Evolutionary conservation across 2,888 invertebrate species (phyloP), one percentile per base, ranked within the genome.

Genomic region (Acanthosepion pharaonis): DNA sequence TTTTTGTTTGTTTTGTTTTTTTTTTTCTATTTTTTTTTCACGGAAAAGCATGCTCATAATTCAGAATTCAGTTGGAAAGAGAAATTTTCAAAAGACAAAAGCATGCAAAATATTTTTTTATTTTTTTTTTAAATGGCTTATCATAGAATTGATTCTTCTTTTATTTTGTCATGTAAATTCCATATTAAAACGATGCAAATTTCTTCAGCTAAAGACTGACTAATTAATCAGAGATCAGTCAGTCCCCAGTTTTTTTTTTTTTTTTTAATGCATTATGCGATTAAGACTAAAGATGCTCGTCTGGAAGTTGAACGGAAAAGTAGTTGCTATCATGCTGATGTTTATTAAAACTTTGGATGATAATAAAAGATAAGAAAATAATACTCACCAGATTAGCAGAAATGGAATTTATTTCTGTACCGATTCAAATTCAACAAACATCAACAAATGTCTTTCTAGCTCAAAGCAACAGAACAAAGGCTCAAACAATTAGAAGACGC

Each of bases 351-450:
- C 78, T 9, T 78, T 78, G n/a, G 78, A 78, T 15, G n/a, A 78
- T n/a, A 15, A 78, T 42, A 42, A 42, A 42, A 42, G 42, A 42
- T 42, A n/a, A n/a, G 11, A n/a, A 78, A 78, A 78, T 78, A 9
- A 15, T 33, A 11, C n/a, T 33, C 11, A n/a, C n/a, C 15, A n/a
- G 78, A 78, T 78, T 78, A 78, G 8, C n/a, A n/a, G 78, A 78
- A 78, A 78, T n/a, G n/a, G n/a, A 78, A 78, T n/a, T 78, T n/a
- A n/a, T 78, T 78, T 78, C n/a, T 33, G n/a, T 78, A 78, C n/a
- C 18, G 15, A 78, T 78, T n/a, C n/a, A 78, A 78, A 78, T 78
- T 33, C 78, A n/a, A 15, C 78, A n/a, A n/a, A 78, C 11, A 78
- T 78, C 15, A 78, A 78, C 15, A 78, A 78, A 78, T 33, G n/a